phyloP scores from a whole-genome alignment of 2,113 vertebrate species.

The Sinocyclocheilus maitianheensis region DNA sequence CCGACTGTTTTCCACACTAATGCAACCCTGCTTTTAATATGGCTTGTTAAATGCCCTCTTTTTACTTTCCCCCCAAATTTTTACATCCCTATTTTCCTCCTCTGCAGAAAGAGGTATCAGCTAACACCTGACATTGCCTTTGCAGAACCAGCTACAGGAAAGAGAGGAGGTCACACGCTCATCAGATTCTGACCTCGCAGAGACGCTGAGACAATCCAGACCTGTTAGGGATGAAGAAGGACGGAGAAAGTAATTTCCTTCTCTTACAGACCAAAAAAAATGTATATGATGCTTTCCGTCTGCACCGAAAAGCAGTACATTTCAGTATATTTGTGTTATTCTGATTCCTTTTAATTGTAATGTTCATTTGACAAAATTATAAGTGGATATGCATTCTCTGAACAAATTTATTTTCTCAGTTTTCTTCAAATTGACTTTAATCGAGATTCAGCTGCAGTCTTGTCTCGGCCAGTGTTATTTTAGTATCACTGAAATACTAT shows the following conservation, averaged over 20 bases:
- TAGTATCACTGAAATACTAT: no score
- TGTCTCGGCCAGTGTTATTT: background rate
- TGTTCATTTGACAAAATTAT: background rate
- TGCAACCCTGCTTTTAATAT: conserved; percentile 65
- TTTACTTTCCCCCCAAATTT: conserved; percentile 19
- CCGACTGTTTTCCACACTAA: conserved; percentile 59
- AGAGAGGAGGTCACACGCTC: conserved; percentile 59
- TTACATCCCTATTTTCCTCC: conserved; percentile 48
- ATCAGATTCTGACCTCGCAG: conserved; percentile 64
- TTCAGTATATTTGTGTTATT: background rate
- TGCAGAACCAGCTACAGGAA: conserved; percentile 64
- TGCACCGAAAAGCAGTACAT: background rate
- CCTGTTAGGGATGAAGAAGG: conserved; percentile 50
- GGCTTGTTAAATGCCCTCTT: conserved; percentile 55
- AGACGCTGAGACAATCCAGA: conserved; percentile 70
- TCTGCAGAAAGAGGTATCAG: conserved; percentile 64
- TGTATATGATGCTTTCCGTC: conserved; percentile 9
- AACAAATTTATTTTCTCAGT: background rate
- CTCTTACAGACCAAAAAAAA: conserved; percentile 15
- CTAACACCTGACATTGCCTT: conserved; percentile 65
- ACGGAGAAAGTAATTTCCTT: conserved; percentile 49
- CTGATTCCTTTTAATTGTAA: background rate
- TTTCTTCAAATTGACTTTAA: background rate
- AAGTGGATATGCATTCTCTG: background rate
- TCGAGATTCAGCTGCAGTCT: background rate